Evolutionary conservation across 2,797 vertebrate species (phyloP).

Genomic region (Mormyrus proboscirostris): DNA sequence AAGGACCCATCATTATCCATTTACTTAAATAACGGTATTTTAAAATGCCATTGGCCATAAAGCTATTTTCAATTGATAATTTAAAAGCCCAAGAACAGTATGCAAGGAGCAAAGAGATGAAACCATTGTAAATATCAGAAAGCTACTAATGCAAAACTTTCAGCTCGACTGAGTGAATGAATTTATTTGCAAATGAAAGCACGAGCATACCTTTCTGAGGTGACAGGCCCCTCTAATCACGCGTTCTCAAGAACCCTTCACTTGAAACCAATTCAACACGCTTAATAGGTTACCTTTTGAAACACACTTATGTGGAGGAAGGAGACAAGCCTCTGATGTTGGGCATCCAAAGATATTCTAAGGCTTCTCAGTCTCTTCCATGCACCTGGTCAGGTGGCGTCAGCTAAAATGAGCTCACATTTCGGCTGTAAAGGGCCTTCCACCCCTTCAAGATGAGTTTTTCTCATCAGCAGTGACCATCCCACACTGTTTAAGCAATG

Average conservation of each 20-base stretch:
- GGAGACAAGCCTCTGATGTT: slow-evolving; percentile 13
- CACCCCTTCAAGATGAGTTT: neutral
- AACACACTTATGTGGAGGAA: neutral
- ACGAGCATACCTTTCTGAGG: neutral
- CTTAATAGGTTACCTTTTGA: slow-evolving; percentile 2
- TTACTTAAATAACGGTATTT: neutral
- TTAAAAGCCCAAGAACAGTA: neutral
- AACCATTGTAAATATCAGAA: slow-evolving; percentile 18
- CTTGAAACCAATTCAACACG: neutral
- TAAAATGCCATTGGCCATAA: neutral
- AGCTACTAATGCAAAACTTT: slow-evolving; percentile 23
- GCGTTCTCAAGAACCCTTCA: neutral
- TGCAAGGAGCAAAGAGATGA: neutral
- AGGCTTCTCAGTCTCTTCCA: neutral
- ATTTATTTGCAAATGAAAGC: slow-evolving; percentile 24
- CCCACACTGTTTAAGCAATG: too few species aligned
- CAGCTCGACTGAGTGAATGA: slow-evolving; percentile 23
- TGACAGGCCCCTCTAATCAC: slow-evolving; percentile 14
- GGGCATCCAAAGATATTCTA: neutral
- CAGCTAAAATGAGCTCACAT: neutral
- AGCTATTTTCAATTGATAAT: slow-evolving; percentile 13
- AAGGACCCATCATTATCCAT: neutral
- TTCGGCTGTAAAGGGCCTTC: neutral
- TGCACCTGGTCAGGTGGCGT: slow-evolving; percentile 24
- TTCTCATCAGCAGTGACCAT: neutral